These are phyloP conservation scores for Phenganax stokvisi DNA, from an alignment of 92 coral and sea anemone species.

Conservation along the genomic window DNA sequence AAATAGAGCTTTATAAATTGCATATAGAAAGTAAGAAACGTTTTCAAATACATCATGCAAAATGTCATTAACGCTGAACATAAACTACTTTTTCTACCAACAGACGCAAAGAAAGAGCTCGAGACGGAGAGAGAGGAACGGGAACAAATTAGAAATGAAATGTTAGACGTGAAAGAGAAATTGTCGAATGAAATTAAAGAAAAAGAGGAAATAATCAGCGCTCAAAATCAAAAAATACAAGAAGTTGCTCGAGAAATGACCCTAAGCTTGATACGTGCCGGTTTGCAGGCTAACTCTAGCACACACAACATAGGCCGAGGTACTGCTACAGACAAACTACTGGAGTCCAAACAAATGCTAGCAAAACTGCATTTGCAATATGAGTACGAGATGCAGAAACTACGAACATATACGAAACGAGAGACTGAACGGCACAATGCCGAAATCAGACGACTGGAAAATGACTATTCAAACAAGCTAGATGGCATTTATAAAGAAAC, in stretches of 20 bases:
- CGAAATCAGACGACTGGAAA: slow-evolving; percentile 68
- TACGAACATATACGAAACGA: slow-evolving; percentile 63
- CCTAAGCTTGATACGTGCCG: slow-evolving; percentile 68
- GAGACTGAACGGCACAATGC: slow-evolving; percentile 79
- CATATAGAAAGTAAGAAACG: slow-evolving; percentile 12
- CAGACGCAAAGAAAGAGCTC: slow-evolving; percentile 35
- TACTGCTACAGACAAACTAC: slow-evolving; percentile 53
- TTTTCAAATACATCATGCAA: background rate
- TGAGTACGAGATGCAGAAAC: slow-evolving; percentile 76
- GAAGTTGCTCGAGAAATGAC: slow-evolving; percentile 82
- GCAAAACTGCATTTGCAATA: slow-evolving; percentile 81
- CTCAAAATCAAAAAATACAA: slow-evolving; percentile 78
- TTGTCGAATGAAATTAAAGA: slow-evolving; percentile 69
- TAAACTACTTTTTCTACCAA: no score
- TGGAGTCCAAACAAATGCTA: slow-evolving; percentile 83
- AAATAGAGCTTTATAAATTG: slow-evolving; percentile 27
- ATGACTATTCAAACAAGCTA: slow-evolving; percentile 76
- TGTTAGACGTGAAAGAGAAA: slow-evolving; percentile 67
- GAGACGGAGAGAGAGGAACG: slow-evolving; percentile 39
- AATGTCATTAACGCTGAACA: no score
- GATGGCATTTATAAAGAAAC: slow-evolving; percentile 84
- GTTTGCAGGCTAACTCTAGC: slow-evolving; percentile 53
- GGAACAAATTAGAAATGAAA: slow-evolving; percentile 54
- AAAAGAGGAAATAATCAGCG: slow-evolving; percentile 93
- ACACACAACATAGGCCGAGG: slow-evolving; percentile 45